Evolutionary conservation across 1,140 invertebrate species (phyloP).

Genomic region (Spodoptera litura): DNA sequence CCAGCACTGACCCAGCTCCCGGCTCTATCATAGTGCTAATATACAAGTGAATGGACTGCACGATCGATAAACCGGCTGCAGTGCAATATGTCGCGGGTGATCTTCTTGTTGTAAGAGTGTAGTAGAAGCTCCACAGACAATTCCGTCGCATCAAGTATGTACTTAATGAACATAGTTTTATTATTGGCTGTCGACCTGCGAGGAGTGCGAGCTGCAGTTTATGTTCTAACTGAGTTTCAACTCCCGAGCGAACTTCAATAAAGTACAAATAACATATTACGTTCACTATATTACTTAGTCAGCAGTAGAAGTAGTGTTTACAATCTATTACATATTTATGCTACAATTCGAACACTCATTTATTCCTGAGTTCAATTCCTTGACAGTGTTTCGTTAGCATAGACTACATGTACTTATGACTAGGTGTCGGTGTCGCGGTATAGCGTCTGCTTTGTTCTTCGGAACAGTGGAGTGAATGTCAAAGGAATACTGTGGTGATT

Average conservation of each 20-base stretch:
- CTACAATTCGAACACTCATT: conserved; percentile 28
- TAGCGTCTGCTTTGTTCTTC: not conserved
- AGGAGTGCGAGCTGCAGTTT: too few relatives aligned
- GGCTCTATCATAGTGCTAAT: too few relatives aligned
- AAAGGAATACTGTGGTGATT: not conserved
- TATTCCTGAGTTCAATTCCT: conserved; percentile 34
- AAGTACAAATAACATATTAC: too few relatives aligned
- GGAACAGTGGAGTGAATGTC: too few relatives aligned
- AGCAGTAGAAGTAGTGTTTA: not conserved
- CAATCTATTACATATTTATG: not conserved
- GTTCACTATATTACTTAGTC: too few relatives aligned
- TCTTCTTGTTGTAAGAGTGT: too few relatives aligned
- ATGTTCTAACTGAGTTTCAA: too few relatives aligned
- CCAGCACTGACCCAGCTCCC: too few relatives aligned
- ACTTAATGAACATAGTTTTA: not conserved
- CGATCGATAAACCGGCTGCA: too few relatives aligned
- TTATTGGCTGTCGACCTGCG: not conserved
- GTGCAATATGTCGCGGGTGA: too few relatives aligned
- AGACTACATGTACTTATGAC: conserved; percentile 1
- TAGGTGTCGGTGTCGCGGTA: not conserved
- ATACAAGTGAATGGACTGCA: too few relatives aligned
- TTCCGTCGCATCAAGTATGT: not conserved
- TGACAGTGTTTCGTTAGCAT: conserved; percentile 6
- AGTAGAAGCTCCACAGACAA: not conserved
- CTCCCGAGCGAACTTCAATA: too few relatives aligned